Evolutionary conservation across 2,888 invertebrate species (phyloP).

Genomic region (Leptinotarsa juncta): DNA sequence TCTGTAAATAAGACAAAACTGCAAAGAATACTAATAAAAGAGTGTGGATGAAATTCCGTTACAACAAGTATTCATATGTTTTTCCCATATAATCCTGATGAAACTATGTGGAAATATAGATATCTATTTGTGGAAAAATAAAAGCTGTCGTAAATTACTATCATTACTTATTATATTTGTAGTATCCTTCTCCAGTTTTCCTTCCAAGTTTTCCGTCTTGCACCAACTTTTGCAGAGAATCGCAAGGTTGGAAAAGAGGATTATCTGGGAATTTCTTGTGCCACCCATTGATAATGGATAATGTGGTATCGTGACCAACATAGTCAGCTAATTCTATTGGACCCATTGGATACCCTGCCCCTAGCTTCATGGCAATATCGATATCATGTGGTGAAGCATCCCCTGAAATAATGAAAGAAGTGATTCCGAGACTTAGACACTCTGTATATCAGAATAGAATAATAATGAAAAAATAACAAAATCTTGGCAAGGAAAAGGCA

Average conservation of each 20-base stretch:
- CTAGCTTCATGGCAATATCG: conserved; percentile 90
- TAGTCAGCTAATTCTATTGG: conserved; percentile 88
- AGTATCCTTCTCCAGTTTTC: conserved; percentile 87
- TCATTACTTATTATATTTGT: conserved; percentile 73
- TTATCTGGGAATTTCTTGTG: conserved; percentile 77
- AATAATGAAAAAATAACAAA: no score
- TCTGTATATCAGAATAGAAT: no score
- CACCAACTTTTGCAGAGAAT: conserved; percentile 77
- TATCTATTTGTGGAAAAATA: background rate
- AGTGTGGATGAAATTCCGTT: no score
- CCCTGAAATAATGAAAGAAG: conserved; percentile 64
- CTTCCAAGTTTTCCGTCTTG: conserved; percentile 81
- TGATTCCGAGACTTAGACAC: no score
- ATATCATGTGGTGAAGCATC: conserved; percentile 82
- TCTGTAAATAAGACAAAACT: conserved; percentile 3
- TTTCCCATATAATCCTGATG: no score
- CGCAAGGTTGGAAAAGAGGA: conserved; percentile 73
- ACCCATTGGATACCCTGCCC: conserved; percentile 93
- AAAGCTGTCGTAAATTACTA: no score
- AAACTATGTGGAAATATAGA: background rate
- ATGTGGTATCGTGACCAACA: conserved; percentile 83
- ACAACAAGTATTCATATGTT: no score
- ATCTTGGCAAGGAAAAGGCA: no score
- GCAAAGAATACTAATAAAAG: background rate
- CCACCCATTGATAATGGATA: conserved; percentile 84